Base-by-base conservation (phyloP, 1,140 invertebrate species). In the Drosophila serrata region DNA sequence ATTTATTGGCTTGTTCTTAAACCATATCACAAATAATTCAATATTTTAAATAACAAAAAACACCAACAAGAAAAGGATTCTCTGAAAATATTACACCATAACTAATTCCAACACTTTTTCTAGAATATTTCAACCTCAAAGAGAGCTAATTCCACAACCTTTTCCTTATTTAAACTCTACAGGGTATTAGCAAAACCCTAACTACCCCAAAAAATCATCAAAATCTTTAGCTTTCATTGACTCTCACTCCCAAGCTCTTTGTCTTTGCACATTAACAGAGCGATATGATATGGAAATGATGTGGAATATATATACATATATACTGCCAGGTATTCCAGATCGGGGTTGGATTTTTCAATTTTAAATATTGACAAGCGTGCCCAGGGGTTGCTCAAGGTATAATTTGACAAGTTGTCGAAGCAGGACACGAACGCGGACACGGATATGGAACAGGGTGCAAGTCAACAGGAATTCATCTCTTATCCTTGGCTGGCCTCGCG, bases 391-490 rank as follows among this genome's bases (percentile, higher is more conserved):
- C 84, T 82, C 75, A 77, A 80, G 85, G 84, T 90, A 37, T 55
- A 88, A 88, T 90, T 88, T 88, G 84, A 88, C 84, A 88, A 88
- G 77, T 88, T 84, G 84, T 90, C 84, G 84, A 88, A 90, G 84
- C 72, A 65, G 60, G 61, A 45, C 56, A 57, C 39, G 62, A 53
- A 33, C 58, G 45, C 13, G 51, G 70, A 48, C 48, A 62, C 51
- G 75, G 58, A 27, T 45, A 53, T n/a, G 57, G 70, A 55, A 33
- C 67, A 40, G 56, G 70, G 57, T 74, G 76, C 61, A 68, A 74
- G 78, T 77, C 63, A 81, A 82, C 73, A 81, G 73, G 60, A 64
- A 51, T 40, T 62, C 73, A 87, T 77, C 64, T 80, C 84, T 82
- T 31, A 49, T 29, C 24, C 46, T 49, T 49, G 31, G 22, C 62